Evolutionary conservation across 2,797 vertebrate species (phyloP), one percentile per base, ranked within the genome.

Genomic region (Lemur catta): DNA sequence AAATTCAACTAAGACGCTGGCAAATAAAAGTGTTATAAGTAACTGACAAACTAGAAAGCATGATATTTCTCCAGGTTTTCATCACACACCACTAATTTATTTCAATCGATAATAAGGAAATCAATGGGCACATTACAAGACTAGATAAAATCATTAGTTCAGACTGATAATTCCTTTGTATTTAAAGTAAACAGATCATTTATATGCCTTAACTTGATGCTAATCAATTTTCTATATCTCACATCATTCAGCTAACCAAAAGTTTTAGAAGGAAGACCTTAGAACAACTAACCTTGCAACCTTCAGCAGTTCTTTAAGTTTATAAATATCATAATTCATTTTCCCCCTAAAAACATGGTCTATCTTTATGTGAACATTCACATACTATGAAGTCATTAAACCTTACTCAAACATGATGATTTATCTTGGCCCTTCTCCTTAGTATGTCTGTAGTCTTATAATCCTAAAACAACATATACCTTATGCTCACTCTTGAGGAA

Each of bases 111-210:
- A 82, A 43, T 61, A 48, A 50, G 38, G 79, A 97, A 96, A 97
- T 96, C 80, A 95, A 48, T 0, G 2, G 87, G 30, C 26, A 1
- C 12, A 81, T 81, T 57, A 78, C 9, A 35, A 59, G 20, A 63
- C 28, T n/a, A 94, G 59, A 91, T 92, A 89, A 88, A 95, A 97
- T 81, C 81, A 97, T 79, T 80, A 81, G 43, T 55, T 65, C 75
- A 67, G 79, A 18, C 12, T 8, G 24, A 48, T 78, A 94, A 43
- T 43, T 35, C 48, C n/a, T 82, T 92, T 76, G 11, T 91, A 78
- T 65, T 81, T 95, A 71, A 88, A 76, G 69, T 41, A 69, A 52
- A n/a, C 35, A 76, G 35, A 89, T 75, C 79, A 33, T 94, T 55
- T 81, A 55, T 4, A 28, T 38, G 18, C 46, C 90, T 96, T 41